Conservation (phyloP, 2,797 vertebrate species). For the Lagodon rhomboides region DNA sequence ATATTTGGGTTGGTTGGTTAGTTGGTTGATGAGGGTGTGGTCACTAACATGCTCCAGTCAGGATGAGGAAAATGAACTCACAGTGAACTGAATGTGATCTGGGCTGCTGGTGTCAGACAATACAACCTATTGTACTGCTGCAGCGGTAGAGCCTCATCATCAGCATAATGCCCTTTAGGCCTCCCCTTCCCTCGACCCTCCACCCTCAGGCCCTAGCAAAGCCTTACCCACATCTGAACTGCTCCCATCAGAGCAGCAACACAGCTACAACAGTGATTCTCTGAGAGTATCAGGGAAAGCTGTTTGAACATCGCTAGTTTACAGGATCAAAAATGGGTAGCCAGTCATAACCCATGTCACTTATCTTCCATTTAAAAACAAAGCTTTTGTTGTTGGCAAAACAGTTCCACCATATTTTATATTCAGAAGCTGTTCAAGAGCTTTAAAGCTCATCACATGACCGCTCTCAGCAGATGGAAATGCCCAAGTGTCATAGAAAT, state of each 20-base stretch:
- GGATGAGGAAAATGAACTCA: conserved; percentile 79
- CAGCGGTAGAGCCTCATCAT: conserved; percentile 73
- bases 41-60: conserved; percentile 46
- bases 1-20: background rate
- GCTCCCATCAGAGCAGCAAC: conserved; percentile 12
- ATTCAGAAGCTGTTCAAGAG: too few species aligned
- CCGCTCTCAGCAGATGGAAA: too few species aligned
- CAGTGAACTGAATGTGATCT: conserved; percentile 82
- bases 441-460: too few species aligned
- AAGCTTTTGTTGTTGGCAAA: background rate
- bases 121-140: conserved; percentile 75
- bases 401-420: too few species aligned
- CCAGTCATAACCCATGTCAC: background rate
- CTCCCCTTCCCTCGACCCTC: conserved; percentile 52
- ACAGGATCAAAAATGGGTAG: background rate
- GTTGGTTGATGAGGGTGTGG: conserved; percentile 64
- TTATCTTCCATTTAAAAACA: background rate
- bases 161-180: conserved; percentile 77
- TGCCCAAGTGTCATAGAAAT: too few species aligned
- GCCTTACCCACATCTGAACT: conserved; percentile 43
- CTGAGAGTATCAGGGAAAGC: background rate
- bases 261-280: background rate
- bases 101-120: conserved; percentile 76
- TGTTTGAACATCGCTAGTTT: background rate
- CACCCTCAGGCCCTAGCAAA: conserved; percentile 31